Base-by-base conservation (phyloP, 1,140 invertebrate species). In the Himalopsyche phryganea region DNA sequence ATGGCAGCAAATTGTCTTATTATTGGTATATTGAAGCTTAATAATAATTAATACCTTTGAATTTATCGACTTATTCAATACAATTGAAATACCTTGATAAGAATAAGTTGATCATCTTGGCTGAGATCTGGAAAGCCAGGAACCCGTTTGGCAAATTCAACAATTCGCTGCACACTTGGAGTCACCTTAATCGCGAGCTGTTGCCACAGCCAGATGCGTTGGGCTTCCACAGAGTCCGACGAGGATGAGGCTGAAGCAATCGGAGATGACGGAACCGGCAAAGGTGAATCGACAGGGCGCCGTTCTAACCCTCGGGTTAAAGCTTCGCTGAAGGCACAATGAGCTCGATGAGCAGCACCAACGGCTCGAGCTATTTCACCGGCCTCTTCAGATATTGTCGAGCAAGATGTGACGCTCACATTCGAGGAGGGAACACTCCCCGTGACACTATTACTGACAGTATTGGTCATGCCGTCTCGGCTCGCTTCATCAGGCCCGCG, bases 91-190 rank as follows among this genome's bases (percentile, higher is more conserved):
- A 92, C 84, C 80, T 98, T 96, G 66, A 96, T 94, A 36, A 97
- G 81, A 63, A 95, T 94, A 49, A 97, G 80, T 75, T 97, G 94
- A 76, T 96, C 93, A 66, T 96, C 92, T 76, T 96, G 93, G 15
- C 87, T 85, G 48, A 96, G 81, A 47, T 88, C 85, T 67, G 85
- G 83, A 77, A 97, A 97, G 59, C 92, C 90, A 33, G 93, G 93
- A 58, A 95, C 86, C 66, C 89, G 80, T 76, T 96, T 97, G 15
- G 92, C 92, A 71, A 96, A 96, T 71, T 96, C 93, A 5, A 97
- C 94, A 61, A 96, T 89, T 71, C 89, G 85, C 67, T 94, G 92
- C 10, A 96, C 92, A 38, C 86, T 87, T 0, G 92, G 91, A 2
- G 91, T 91, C 56, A 92, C 84, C 46, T 86, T 85, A 15, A 82